phyloP scores from a whole-genome alignment of 2,797 vertebrate species.

The Squalus acanthias region DNA sequence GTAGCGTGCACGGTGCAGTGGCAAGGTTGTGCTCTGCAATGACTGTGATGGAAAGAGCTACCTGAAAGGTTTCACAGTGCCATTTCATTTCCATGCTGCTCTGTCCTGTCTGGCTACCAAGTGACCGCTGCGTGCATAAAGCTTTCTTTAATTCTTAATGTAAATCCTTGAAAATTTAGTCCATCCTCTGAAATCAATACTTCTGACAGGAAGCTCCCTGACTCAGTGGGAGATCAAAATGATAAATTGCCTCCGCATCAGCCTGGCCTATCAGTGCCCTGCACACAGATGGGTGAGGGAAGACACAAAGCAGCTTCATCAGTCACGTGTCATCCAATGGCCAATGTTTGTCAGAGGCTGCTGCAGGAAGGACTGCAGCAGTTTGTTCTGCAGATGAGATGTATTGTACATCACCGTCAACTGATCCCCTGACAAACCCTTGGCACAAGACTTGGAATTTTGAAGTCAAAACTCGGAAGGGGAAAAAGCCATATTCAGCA shows the following conservation, averaged over 20 bases:
- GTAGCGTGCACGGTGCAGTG: slow-evolving; percentile 68
- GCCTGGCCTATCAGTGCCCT: slow-evolving; percentile 73
- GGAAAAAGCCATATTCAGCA: not conserved
- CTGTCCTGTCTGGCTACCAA: slow-evolving; percentile 70
- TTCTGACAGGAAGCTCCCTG: slow-evolving; percentile 73
- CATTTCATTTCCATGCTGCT: slow-evolving; percentile 78
- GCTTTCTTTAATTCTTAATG: slow-evolving; percentile 69
- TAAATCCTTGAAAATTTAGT: slow-evolving; percentile 76
- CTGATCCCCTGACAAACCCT: slow-evolving; percentile 44
- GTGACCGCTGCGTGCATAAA: slow-evolving; percentile 64
- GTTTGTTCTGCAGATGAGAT: slow-evolving; percentile 55
- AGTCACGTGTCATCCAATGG: slow-evolving; percentile 57
- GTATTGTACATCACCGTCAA: slow-evolving; percentile 52
- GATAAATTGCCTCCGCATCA: slow-evolving; percentile 77
- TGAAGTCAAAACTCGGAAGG: not conserved
- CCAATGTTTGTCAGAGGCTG: slow-evolving; percentile 56
- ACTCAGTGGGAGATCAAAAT: slow-evolving; percentile 71
- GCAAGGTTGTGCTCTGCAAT: slow-evolving; percentile 63
- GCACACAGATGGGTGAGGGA: slow-evolving; percentile 57
- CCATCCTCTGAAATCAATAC: slow-evolving; percentile 81
- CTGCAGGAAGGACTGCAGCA: slow-evolving; percentile 58
- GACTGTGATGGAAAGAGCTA: slow-evolving; percentile 73
- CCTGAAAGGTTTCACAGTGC: slow-evolving; percentile 85
- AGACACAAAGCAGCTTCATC: slow-evolving; percentile 54
- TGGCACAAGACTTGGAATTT: slow-evolving; percentile 21